A percentile compares a stretch with the other conserved stretches of the same genome.
Evolutionary conservation across 1,140 invertebrate genomes (phyloP).

Genomic region (Chrysopa pallens): DNA sequence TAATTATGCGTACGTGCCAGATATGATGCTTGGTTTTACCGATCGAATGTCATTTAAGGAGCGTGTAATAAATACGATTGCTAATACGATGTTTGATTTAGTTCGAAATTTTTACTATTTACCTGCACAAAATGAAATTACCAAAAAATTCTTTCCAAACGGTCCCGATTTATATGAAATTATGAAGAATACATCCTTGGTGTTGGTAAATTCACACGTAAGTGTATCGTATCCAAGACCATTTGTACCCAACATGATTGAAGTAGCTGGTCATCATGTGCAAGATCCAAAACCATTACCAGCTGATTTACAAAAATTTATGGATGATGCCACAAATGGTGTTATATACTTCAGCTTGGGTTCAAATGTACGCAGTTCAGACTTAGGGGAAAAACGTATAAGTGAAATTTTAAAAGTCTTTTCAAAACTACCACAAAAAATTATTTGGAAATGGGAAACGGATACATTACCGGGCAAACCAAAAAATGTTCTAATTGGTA

Average conservation of each 20-base stretch:
- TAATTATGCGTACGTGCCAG: constrained; percentile 14
- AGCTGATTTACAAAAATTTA: constrained; percentile 27
- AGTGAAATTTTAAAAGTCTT: constrained; percentile 24
- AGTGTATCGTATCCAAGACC: constrained; percentile 11
- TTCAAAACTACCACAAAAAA: constrained; percentile 24
- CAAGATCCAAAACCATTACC: constrained; percentile 2
- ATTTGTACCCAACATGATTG: constrained; percentile 7
- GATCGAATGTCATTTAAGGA: constrained; percentile 22
- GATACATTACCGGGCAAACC: constrained; percentile 11
- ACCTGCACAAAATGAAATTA: not conserved
- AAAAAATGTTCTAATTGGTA: not conserved
- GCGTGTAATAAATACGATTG: constrained; percentile 9
- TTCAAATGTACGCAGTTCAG: constrained; percentile 32
- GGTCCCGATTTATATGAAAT: not conserved
- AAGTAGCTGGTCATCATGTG: not conserved
- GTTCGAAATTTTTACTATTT: not conserved
- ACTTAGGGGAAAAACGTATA: constrained; percentile 21
- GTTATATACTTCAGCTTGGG: constrained; percentile 43
- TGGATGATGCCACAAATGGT: constrained; percentile 29
- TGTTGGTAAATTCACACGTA: constrained; percentile 17
- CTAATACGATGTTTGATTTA: too few species aligned
- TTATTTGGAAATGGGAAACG: constrained; percentile 32
- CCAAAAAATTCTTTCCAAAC: not conserved
- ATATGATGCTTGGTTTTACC: constrained; percentile 8
- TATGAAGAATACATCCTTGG: not conserved